A percentile compares a stretch with the other conserved stretches of the same genome.
These are phyloP conservation scores for Paedocypris micromegethes DNA, from an alignment of 2,797 vertebrate genomes.

Conservation along the genomic window DNA sequence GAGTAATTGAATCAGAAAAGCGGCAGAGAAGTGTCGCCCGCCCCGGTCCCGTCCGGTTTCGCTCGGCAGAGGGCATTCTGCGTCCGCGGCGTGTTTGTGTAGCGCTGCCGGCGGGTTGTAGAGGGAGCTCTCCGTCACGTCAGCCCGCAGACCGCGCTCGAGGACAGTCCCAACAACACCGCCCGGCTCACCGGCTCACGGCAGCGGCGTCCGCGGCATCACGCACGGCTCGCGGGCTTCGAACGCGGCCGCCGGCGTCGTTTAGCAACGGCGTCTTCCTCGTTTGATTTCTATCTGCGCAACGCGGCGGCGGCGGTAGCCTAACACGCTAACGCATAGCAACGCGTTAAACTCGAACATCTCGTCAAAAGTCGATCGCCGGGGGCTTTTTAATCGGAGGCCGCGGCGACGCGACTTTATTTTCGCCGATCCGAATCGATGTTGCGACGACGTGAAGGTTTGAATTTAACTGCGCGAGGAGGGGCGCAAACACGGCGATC, in stretches of 20 bases:
- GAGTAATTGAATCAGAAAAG: conserved; percentile 18
- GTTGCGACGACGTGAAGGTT: conserved; percentile 29
- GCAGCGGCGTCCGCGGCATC: no score
- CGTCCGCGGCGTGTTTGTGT: conserved; percentile 62
- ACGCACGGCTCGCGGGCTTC: conserved; percentile 12
- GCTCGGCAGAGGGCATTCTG: conserved; percentile 45
- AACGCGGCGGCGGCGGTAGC: conserved; percentile 27
- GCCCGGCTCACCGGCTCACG: no score
- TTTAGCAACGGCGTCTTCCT: conserved; percentile 50
- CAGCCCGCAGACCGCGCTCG: no score
- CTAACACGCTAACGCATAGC: conserved; percentile 18
- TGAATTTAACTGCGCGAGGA: conserved; percentile 41
- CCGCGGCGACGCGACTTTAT: conserved; percentile 9
- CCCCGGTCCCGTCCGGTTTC: conserved; percentile 20
- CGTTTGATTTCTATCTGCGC: conserved; percentile 42
- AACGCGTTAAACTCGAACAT: no score
- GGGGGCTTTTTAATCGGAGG: no score
- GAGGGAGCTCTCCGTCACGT: conserved; percentile 76
- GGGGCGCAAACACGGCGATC: conserved; percentile 43
- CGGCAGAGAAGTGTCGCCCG: not conserved
- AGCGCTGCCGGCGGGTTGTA: conserved; percentile 73
- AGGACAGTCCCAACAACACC: no score
- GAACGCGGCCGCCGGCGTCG: conserved; percentile 36
- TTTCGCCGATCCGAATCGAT: conserved; percentile 20
- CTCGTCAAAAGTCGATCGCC: no score